phyloP scores from a whole-genome alignment of 2,797 vertebrate species.

The Cephalopachus bancanus region DNA sequence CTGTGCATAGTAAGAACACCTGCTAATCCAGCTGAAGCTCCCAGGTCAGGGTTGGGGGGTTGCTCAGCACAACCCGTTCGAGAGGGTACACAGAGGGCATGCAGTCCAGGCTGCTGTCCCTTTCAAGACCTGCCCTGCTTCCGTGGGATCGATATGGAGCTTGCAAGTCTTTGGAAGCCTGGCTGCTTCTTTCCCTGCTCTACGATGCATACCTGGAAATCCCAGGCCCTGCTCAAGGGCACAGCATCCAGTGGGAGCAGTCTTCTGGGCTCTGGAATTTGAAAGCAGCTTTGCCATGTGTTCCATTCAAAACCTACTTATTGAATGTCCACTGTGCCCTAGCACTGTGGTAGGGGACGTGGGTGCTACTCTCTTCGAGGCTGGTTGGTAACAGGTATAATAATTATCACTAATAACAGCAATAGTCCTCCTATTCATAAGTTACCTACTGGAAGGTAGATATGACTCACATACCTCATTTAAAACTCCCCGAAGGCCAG shows the following conservation, averaged over 20 bases:
- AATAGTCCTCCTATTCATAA: rapidly evolving
- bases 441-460: not conserved
- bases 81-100: not conserved
- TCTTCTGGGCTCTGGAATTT: not conserved
- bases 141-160: not conserved
- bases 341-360: not conserved
- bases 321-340: not conserved
- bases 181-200: not conserved
- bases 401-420: not conserved
- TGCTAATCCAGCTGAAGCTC: constrained; percentile 78
- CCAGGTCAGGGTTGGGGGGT: not conserved
- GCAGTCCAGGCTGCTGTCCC: not conserved
- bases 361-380: rapidly evolving
- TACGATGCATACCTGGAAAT: rapidly evolving
- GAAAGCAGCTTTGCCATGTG: not conserved
- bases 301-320: not conserved
- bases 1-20: constrained; percentile 73
- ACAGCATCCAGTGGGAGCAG: not conserved
- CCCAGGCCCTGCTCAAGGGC: not conserved
- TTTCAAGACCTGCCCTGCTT: not conserved
- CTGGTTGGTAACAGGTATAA: not conserved
- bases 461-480: rapidly evolving
- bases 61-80: not conserved
- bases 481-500: not conserved
- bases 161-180: not conserved